These are phyloP conservation scores for Plodia interpunctella DNA, from an alignment of 1,140 invertebrate species.

Conservation along the genomic window DNA sequence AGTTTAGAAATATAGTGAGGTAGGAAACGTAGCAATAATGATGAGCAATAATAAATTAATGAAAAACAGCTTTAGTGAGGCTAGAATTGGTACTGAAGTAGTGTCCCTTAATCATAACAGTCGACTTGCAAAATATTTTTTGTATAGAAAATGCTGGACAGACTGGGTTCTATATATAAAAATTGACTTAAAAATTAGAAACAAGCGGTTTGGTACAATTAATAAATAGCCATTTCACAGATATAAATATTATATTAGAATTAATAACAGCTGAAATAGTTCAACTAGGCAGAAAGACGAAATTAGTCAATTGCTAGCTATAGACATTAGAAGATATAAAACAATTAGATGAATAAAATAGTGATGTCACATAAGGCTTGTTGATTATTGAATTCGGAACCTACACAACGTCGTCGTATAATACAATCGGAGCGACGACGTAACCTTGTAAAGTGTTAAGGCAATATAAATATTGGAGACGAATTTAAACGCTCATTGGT, in stretches of 20 bases:
- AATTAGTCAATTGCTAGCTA: constrained; percentile 75
- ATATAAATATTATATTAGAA: constrained; percentile 53
- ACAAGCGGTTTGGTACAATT: constrained; percentile 62
- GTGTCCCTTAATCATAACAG: constrained; percentile 44
- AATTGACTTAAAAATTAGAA: constrained; percentile 29
- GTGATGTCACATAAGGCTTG: constrained; percentile 61
- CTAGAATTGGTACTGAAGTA: constrained; percentile 69
- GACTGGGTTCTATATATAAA: constrained; percentile 50
- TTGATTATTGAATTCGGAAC: constrained; percentile 43
- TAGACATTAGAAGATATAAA: constrained; percentile 62
- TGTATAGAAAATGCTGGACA: constrained; percentile 55
- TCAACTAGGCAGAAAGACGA: constrained; percentile 57
- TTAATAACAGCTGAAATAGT: constrained; percentile 57
- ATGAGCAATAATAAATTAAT: constrained; percentile 63
- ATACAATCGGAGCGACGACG: constrained; percentile 33
- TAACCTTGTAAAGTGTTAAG: constrained; percentile 38
- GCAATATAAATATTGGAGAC: constrained; percentile 50
- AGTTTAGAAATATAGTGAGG: constrained; percentile 44
- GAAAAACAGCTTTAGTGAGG: constrained; percentile 66
- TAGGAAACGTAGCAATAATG: constrained; percentile 66
- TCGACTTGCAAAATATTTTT: constrained; percentile 65
- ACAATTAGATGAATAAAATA: constrained; percentile 50
- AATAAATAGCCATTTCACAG: constrained; percentile 58
- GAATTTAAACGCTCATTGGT: constrained; percentile 73
- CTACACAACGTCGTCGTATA: constrained; percentile 40